Base-by-base conservation (phyloP, 2,797 vertebrate species). In the Enteromius anoplus region DNA sequence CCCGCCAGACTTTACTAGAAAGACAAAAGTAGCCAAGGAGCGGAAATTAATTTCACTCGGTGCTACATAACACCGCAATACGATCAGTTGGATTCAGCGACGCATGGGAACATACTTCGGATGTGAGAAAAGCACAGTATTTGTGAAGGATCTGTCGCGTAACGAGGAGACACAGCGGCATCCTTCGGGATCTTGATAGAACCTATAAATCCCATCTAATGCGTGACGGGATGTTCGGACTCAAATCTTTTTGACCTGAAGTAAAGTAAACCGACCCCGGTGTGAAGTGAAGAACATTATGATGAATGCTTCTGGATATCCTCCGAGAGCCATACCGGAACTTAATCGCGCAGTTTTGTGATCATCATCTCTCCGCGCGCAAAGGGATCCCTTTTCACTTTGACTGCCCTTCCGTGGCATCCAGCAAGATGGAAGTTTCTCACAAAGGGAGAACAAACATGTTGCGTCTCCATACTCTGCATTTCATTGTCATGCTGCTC, bases 391-490 rank as follows among this genome's bases (percentile, higher is more conserved):
- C n/a, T 64, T 65, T 77, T 45, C 40, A 45, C 53, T 78, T 64
- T 26, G 40, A 47, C 65, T 69, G 75, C 32, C 66, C 34, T 68
- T 66, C 65, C 14, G 80, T 66, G 82, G 4, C 21, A 55, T 1
- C 5, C 77, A 62, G 70, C 66, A 66, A 80, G 77, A 90, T 75
- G 75, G 85, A 86, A 75, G 85, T 87, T 91, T 86, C 82, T 80
- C 77, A 75, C 23, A 82, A 68, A 76, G 68, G 85, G 80, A 85
- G 81, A 86, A 87, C 86, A 93, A 95, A 95, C 94, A 95, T 95
- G 94, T 94, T 94, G 93, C 93, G 90, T 81, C 88, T 94, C 78
- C 83, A 89, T 80, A 83, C 89, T 80, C 90, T 93, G 75, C 92
- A 92, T 85, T 90, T 85, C 75, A 73, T 87, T 87, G 68, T 92